A percentile compares a stretch with the other conserved stretches of the same genome.
Conservation (phyloP, 2,113 vertebrate species). For the Hepsetus odoe region DNA sequence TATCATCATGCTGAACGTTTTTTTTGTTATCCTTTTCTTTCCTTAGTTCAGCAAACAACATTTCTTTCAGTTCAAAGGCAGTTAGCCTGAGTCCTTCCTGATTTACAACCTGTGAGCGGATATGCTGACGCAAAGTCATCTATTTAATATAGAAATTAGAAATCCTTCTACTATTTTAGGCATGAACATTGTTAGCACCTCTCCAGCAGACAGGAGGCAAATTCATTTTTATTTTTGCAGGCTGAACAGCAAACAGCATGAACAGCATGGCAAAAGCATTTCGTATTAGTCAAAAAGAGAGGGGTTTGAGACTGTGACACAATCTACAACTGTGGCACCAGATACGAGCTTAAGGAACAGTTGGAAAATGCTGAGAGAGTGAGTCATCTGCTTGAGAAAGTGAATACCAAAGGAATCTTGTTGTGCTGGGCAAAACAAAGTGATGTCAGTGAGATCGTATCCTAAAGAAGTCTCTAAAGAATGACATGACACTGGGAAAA, state of each 20-base stretch:
- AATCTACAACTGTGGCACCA: not conserved
- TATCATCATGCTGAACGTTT: not conserved
- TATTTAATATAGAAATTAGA: not conserved
- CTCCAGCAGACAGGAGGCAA: constrained; percentile 2
- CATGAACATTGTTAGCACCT: not conserved
- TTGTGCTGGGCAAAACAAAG: not conserved
- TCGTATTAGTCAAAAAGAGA: not conserved
- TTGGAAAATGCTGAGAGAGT: not conserved
- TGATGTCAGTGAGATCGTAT: constrained; percentile 6
- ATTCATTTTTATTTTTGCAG: not conserved
- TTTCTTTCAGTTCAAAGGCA: not conserved
- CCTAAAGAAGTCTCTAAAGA: constrained; percentile 7
- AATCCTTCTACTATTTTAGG: not conserved
- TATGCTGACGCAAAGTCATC: not conserved
- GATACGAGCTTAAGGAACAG: not conserved
- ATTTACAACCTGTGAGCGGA: not conserved
- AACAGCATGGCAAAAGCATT: not conserved
- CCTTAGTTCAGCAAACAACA: not conserved
- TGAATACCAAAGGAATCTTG: not conserved
- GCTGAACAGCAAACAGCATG: too few relatives aligned
- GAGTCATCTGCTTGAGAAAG: constrained; percentile 14
- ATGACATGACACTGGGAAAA: constrained; percentile 24
- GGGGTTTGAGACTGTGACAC: not conserved
- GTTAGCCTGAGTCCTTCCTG: not conserved
- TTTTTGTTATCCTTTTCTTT: not conserved